phyloP scores from a whole-genome alignment of 2,797 vertebrate species.

The Carduelis carduelis region DNA sequence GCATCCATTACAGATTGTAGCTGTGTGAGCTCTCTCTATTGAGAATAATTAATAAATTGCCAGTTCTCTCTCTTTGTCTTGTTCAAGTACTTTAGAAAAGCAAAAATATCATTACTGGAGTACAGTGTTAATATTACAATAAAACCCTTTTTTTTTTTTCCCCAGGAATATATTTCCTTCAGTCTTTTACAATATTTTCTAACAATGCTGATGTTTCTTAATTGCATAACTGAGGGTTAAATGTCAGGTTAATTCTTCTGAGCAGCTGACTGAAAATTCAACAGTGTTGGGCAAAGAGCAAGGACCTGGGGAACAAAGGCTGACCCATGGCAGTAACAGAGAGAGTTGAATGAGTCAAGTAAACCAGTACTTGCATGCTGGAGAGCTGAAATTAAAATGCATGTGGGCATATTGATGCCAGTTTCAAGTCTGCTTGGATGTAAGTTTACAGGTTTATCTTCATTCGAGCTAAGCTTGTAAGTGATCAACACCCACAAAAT shows the following conservation, averaged over 20 bases:
- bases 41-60: background rate
- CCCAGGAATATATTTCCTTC: background rate
- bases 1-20: background rate
- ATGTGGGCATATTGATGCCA: background rate
- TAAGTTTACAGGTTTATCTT: background rate
- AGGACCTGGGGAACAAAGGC: background rate
- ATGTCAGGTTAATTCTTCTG: background rate
- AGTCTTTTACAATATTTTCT: background rate
- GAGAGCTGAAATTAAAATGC: background rate
- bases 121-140: background rate
- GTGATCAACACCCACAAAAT: background rate
- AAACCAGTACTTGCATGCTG: background rate
- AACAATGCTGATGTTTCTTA: background rate
- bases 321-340: background rate
- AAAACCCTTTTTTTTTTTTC: background rate
- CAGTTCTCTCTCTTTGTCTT: background rate
- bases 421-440: background rate
- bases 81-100: background rate
- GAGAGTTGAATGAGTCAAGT: fast-evolving
- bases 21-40: background rate
- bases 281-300: background rate
- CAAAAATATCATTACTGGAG: background rate
- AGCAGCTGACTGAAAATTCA: background rate
- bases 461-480: background rate
- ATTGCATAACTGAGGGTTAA: background rate